phyloP scores from a whole-genome alignment of 2,797 vertebrate species.

The Sternarchorhynchus goeldii region DNA sequence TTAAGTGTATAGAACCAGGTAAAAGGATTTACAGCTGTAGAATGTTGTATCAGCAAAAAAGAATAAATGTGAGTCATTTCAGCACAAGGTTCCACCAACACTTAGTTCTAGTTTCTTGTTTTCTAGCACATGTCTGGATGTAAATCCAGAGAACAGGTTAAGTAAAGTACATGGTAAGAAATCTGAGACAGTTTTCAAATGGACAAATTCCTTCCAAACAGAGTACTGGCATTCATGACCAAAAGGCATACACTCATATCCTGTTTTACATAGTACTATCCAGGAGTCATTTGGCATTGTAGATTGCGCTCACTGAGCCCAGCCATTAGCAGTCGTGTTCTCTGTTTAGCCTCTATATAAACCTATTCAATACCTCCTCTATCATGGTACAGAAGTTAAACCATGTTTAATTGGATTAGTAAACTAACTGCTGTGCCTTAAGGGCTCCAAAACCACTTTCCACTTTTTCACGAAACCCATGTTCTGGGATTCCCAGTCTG shows the following conservation, averaged over 20 bases:
- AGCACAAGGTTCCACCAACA: slow-evolving; percentile 26
- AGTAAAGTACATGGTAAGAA: too few relatives aligned
- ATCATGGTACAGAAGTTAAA: slow-evolving; percentile 51
- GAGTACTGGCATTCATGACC: too few relatives aligned
- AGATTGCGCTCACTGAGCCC: background rate
- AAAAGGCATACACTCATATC: too few relatives aligned
- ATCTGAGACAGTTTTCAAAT: too few relatives aligned
- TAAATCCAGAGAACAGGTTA: too few relatives aligned
- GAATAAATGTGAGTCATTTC: slow-evolving; percentile 61
- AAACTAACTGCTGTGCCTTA: slow-evolving; percentile 67
- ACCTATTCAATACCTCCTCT: slow-evolving; percentile 47
- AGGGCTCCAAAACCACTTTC: slow-evolving; percentile 56
- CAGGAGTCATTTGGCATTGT: background rate
- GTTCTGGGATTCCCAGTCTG: slow-evolving; percentile 59
- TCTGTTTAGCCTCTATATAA: slow-evolving; percentile 49
- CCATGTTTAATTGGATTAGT: slow-evolving; percentile 66
- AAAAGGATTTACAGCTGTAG: slow-evolving; percentile 40
- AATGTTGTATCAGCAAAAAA: slow-evolving; percentile 44
- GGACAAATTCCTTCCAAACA: too few relatives aligned
- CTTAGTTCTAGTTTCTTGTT: slow-evolving; percentile 27
- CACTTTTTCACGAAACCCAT: slow-evolving; percentile 52
- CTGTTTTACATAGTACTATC: slow-evolving; percentile 29
- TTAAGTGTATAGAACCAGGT: slow-evolving; percentile 19
- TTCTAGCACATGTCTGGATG: slow-evolving; percentile 59
- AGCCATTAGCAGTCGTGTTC: slow-evolving; percentile 46